A percentile compares a stretch with the other conserved stretches of the same genome.
Evolutionary conservation across 2,113 vertebrate genomes (phyloP).

Genomic region (Cyprinodon tularosa): DNA sequence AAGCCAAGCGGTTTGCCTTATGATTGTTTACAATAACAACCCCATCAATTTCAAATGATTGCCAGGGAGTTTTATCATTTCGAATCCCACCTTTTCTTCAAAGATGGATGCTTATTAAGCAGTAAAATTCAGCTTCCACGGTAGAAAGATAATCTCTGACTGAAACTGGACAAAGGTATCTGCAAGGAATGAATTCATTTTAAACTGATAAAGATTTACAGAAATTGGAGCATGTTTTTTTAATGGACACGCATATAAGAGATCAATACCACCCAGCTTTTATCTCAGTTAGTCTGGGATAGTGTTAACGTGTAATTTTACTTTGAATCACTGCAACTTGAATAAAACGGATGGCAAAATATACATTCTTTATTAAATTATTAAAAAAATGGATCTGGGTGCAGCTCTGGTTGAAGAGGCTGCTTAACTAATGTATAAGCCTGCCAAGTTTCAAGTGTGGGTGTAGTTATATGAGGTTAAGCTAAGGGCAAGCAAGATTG

Average conservation of each 20-base stretch:
- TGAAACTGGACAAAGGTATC: not conserved
- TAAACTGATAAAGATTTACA: not conserved
- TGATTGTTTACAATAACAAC: not conserved
- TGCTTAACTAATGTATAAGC: not conserved
- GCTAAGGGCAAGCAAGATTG: not conserved
- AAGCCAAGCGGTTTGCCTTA: not conserved
- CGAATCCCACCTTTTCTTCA: not conserved
- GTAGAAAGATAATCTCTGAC: not conserved
- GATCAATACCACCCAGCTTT: not conserved
- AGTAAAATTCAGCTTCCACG: not conserved
- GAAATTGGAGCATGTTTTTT: not conserved
- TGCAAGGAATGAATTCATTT: not conserved
- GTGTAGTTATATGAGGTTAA: not conserved
- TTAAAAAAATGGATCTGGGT: not conserved
- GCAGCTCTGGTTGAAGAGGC: not conserved
- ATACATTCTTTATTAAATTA: not conserved
- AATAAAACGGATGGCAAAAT: not conserved
- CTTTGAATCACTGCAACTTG: not conserved
- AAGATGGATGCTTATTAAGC: not conserved
- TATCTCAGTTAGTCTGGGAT: not conserved
- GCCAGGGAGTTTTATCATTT: not conserved
- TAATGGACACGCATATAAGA: not conserved
- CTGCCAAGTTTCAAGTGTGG: conserved; percentile 11
- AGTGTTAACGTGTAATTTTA: not conserved
- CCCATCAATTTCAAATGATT: not conserved